Evolutionary conservation across 92 coral and sea anemone species (phyloP).

Genomic region (Palythoa grandis): DNA sequence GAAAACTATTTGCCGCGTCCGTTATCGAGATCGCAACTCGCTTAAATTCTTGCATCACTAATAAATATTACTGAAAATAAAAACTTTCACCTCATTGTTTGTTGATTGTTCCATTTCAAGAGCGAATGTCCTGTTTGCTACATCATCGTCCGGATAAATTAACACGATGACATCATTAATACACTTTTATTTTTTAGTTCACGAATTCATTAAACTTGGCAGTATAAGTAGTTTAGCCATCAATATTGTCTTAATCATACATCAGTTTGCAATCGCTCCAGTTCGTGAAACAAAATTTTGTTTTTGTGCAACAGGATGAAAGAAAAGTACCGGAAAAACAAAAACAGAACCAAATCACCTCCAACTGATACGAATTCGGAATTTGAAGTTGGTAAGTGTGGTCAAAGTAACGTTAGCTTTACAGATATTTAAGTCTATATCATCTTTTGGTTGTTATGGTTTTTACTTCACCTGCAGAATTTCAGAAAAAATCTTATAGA

Average conservation of each 20-base stretch:
- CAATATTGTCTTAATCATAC: not conserved
- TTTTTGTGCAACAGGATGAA: slow-evolving; percentile 33
- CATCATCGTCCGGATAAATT: not conserved
- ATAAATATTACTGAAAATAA: too few relatives aligned
- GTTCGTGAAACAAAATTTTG: not conserved
- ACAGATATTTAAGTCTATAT: not conserved
- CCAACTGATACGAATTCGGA: not conserved
- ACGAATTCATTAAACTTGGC: not conserved
- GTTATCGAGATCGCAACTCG: too few relatives aligned
- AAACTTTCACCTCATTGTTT: too few relatives aligned
- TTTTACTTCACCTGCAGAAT: too few relatives aligned
- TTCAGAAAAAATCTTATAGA: too few relatives aligned
- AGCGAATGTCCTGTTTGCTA: not conserved
- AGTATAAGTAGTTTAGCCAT: not conserved
- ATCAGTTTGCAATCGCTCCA: not conserved
- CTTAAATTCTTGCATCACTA: too few relatives aligned
- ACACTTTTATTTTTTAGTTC: not conserved
- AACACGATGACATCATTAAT: not conserved
- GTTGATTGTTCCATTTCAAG: too few relatives aligned
- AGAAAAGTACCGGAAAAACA: slow-evolving; percentile 26
- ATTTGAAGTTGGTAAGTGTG: slow-evolving; percentile 32
- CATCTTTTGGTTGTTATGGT: too few relatives aligned
- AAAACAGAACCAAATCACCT: not conserved
- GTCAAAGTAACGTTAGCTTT: not conserved
- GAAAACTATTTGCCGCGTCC: too few relatives aligned